Base-by-base conservation (phyloP, 2,113 vertebrate genomes). In the Halichoerus grypus region DNA sequence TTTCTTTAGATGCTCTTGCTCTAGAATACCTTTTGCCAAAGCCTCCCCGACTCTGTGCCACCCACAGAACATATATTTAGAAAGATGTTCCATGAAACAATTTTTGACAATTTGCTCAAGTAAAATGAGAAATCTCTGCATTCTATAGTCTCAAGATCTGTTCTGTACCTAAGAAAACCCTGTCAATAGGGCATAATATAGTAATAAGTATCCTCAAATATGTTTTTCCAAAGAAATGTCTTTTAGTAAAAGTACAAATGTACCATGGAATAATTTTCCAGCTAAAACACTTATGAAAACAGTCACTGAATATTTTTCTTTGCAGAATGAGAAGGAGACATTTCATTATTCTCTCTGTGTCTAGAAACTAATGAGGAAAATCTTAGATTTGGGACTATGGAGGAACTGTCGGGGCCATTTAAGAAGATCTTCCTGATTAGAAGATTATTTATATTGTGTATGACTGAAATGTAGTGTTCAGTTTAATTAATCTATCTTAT, bases 11-110 rank as follows among this genome's bases (percentile, higher is more conserved):
- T 28, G 4, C 1, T 7, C 15, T 65, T 33, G 0, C 1, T 57
- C 8, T n/a, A 28, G 59, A 63, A 6, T 8, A 46, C 15, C 51
- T 81, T 88, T 84, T 39, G 61, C 24, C 22, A 71, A 74, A 51
- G 5, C 5, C 3, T 3, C 3, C 3, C 2, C 6, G 1, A 16
- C 42, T 46, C 72, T 46, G 42, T 2, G 7, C 5, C 5, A 69
- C 39, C 3, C 5, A 19, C 19, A 57, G 36, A 77, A 36, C 4
- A 36, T 88, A 72, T 16, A 67, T 67, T 76, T 33, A 53, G 36
- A 67, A 86, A n/a, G 28, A 22, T 80, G 7, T 0, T 28, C 33
- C 7, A 53, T 26, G 28, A 65, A 85, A n/a, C 42, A 89, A 49
- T 36, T 42, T 86, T 42, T 94, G 71, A 57, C 92, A 46, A 42